Base-by-base conservation (phyloP, 53 echinoderm and acorn worm genomes). In the Patiria pectinifera region DNA sequence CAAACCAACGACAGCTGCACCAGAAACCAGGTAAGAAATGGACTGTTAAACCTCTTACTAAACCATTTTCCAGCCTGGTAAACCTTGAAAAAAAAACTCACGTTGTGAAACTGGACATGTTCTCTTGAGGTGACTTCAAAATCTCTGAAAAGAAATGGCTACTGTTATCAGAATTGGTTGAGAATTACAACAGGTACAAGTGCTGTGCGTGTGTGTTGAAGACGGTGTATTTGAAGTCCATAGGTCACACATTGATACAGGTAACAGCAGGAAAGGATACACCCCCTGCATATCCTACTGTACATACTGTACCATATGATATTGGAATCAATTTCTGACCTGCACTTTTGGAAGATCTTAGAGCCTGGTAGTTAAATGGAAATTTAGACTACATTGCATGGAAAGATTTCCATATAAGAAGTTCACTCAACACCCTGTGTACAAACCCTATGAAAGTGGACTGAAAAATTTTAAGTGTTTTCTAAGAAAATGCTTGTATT, bases 141-240 rank as follows among this genome's bases (percentile, higher is more conserved):
- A 76, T 12, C 76, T 43, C 25, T 43, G 2, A 10, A 6, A 11
- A 26, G 7, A 43, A 24, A 24, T 76, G 25, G 26, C 11, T 76
- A 6, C 45, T 13, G 48, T 18, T 80, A 12, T 46, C 11, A 45
- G 11, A 13, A 10, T 11, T 80, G 13, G 43, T 80, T 45, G 80
- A 45, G 11, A 80, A 45, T 48, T 46, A 47, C 80, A 4, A 80
- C 80, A 80, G 2, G 45, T 53, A 53, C 53, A 53, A 35, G 35
- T 35, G 35, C 35, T 35, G 35, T 80, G 82, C 5, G 59, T 58
- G 82, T 58, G 82, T 59, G 82, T n/a, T 82, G 82, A 82, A 80
- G 45, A 45, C 44, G 1, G 35, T 48, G 0, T 53, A 11, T 8
- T 22, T 79, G 80, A 7, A 58, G 82, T 82, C 58, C 82, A 82